Conservation (phyloP, 2,113 vertebrate species). For the Ranitomeya imitator region DNA sequence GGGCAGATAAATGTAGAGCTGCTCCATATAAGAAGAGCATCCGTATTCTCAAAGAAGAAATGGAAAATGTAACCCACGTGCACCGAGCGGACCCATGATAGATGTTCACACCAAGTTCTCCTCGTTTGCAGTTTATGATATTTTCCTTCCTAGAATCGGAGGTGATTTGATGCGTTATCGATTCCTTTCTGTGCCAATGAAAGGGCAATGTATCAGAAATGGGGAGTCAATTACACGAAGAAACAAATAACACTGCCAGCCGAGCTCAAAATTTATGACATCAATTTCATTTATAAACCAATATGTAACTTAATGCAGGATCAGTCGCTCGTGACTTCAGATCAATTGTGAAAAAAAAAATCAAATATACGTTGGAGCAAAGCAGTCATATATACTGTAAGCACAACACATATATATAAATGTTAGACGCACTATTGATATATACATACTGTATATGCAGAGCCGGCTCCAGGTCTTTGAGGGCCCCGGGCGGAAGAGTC, state of each 20-base stretch:
- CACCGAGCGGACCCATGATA: neutral
- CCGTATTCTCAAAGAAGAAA: too few relatives aligned
- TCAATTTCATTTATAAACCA: slow-evolving; percentile 39
- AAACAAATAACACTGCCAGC: slow-evolving; percentile 38
- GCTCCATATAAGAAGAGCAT: too few relatives aligned
- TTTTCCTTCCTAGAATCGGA: slow-evolving; percentile 6
- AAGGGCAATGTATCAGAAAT: slow-evolving; percentile 35
- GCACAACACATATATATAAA: neutral
- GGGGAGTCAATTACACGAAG: slow-evolving; percentile 36
- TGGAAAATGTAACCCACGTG: neutral
- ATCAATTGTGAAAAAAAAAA: slow-evolving; percentile 10
- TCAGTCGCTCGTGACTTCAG: neutral
- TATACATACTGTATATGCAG: too few relatives aligned
- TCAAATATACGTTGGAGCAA: neutral
- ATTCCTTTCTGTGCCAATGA: slow-evolving; percentile 38
- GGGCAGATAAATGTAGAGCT: too few relatives aligned
- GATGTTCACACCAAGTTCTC: neutral
- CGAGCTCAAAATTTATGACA: slow-evolving; percentile 16
- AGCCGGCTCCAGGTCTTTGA: too few relatives aligned
- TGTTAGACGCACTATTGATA: too few relatives aligned
- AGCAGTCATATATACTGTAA: neutral
- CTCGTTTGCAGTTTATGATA: slow-evolving; percentile 14
- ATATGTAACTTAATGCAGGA: slow-evolving; percentile 37
- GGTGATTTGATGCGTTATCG: slow-evolving; percentile 31
- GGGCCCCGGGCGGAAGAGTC: too few relatives aligned